Evolutionary conservation across 2,113 vertebrate genomes (phyloP).

Genomic region (Dasyurus viverrinus): DNA sequence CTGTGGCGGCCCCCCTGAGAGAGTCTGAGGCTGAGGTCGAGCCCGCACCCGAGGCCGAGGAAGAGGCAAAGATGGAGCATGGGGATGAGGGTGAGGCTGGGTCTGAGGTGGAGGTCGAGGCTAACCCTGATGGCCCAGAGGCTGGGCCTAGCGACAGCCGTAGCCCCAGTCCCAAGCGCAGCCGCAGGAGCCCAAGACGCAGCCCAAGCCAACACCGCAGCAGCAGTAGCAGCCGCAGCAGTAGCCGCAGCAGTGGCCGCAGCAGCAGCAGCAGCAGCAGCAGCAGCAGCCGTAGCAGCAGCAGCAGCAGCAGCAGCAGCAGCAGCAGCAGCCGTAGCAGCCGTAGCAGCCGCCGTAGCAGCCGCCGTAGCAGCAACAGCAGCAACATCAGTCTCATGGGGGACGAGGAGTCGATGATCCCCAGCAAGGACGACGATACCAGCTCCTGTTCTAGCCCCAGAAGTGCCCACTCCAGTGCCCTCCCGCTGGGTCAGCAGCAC

Average conservation of each 20-base stretch:
- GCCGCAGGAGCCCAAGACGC: no score
- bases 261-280: conserved; percentile 75
- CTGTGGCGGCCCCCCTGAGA: neutral
- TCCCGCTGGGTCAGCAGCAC: rapidly evolving
- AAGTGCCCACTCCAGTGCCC: neutral
- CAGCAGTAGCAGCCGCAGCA: neutral
- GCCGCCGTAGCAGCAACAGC: neutral
- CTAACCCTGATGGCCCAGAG: neutral
- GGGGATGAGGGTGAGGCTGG: rapidly evolving
- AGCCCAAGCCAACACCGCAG: no score
- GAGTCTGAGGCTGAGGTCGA: conserved; percentile 81
- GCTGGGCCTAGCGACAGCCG: neutral
- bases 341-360: no score
- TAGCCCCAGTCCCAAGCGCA: neutral
- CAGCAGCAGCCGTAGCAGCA: neutral
- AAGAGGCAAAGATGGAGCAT: no score
- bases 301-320: conserved; percentile 86
- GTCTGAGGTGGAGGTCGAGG: no score
- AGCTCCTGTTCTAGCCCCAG: neutral
- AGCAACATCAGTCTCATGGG: conserved; percentile 89
- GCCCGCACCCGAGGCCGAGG: conserved; percentile 76
- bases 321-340: neutral
- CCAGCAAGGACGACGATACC: neutral
- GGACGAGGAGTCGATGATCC: conserved; percentile 50
- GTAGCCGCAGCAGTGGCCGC: neutral